A percentile compares a stretch with the other conserved stretches of the same genome.
Evolutionary conservation across 2,797 vertebrate genomes (phyloP).

Genomic region (Hapalemur alaotrensis): DNA sequence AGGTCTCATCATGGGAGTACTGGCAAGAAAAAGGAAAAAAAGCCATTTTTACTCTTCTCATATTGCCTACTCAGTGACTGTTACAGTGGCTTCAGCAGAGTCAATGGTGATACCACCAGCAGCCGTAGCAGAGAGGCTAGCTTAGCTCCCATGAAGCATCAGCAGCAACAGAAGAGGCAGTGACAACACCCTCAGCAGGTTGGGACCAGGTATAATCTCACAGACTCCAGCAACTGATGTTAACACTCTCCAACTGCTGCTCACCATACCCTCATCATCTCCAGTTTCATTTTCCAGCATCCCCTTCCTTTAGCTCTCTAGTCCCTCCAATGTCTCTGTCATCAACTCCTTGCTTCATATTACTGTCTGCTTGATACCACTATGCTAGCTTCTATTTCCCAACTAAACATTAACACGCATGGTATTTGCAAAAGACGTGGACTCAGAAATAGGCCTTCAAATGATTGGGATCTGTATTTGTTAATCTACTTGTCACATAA

Average conservation of each 20-base stretch:
- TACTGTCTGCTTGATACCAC: background rate
- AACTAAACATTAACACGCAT: background rate
- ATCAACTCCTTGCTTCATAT: background rate
- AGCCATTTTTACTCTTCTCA: background rate
- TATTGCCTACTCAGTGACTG: background rate
- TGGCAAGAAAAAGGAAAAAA: background rate
- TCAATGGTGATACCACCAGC: rapidly evolving
- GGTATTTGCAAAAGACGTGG: background rate
- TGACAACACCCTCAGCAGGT: no score
- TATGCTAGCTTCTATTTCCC: background rate
- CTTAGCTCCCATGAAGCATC: background rate
- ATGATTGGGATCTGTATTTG: background rate
- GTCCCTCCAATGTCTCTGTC: background rate
- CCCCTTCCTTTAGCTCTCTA: background rate
- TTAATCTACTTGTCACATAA: background rate
- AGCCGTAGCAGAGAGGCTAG: background rate
- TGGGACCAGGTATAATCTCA: no score
- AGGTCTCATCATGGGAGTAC: background rate
- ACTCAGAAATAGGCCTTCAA: background rate
- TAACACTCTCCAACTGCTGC: no score
- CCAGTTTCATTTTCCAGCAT: background rate
- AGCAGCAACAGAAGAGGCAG: background rate
- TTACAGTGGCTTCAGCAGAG: background rate
- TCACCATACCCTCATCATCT: background rate
- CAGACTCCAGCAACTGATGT: rapidly evolving